Conservation (phyloP, 2,113 vertebrate genomes). For the Bufo gargarizans region DNA sequence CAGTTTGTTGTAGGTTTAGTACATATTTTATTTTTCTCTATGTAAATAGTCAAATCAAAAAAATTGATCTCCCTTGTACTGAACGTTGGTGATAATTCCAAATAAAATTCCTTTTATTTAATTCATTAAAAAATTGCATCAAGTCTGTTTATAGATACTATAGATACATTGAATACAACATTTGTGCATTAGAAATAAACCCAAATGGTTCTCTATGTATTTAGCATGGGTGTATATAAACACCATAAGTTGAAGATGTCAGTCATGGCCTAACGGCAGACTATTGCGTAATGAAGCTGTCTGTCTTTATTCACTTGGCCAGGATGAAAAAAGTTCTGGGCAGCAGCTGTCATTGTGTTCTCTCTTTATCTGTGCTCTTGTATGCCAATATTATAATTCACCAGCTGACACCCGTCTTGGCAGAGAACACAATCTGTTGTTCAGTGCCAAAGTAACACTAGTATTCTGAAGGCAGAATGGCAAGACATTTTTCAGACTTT, state of each 20-base stretch:
- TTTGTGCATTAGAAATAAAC: background rate
- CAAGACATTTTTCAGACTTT: constrained; percentile 73
- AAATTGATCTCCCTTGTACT: too few relatives aligned
- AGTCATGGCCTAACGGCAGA: constrained; percentile 69
- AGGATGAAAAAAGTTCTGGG: constrained; percentile 77
- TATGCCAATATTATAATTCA: constrained; percentile 80
- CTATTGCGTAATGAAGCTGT: constrained; percentile 81
- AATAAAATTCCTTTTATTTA: too few relatives aligned
- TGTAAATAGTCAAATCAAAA: too few relatives aligned
- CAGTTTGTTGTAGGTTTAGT: too few relatives aligned
- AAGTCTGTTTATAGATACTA: background rate
- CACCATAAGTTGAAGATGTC: constrained; percentile 59
- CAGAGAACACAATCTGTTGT: constrained; percentile 67
- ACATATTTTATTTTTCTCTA: too few relatives aligned
- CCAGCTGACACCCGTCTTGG: constrained; percentile 81
- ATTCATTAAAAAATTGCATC: too few relatives aligned
- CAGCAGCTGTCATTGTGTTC: constrained; percentile 67
- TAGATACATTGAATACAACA: background rate
- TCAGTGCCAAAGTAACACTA: constrained; percentile 71
- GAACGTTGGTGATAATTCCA: too few relatives aligned
- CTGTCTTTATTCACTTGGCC: constrained; percentile 79
- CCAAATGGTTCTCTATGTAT: constrained; percentile 23
- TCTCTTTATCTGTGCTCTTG: constrained; percentile 79
- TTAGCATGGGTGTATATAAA: constrained; percentile 32
- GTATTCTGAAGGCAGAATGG: constrained; percentile 69